Evolutionary conservation across 2,113 vertebrate species (phyloP), one percentile per base, ranked within the genome.

Genomic region (Psephotus haematonotus): DNA sequence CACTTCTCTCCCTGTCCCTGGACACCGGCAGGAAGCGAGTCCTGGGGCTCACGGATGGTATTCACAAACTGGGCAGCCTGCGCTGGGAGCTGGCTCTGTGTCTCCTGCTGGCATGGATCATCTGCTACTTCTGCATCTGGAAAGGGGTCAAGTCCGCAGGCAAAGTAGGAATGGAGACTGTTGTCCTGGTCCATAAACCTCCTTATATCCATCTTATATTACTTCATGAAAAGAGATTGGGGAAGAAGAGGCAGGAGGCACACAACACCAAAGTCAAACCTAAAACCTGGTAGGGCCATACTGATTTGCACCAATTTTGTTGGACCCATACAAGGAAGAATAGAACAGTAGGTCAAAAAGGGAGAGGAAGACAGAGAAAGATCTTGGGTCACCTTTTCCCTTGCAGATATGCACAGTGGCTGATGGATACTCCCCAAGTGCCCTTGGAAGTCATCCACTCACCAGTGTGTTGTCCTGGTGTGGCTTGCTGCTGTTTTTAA

Each of bases 71-170:
- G 81, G 99, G 99, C 11, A 96, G 97, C 10, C 74, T 98, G 83
- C 98, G 94, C 82, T 98, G 98, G 98, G 98, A 98, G 77, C 94
- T 98, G 94, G 98, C 98, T 77, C 94, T 98, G 86, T 98, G 98
- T 97, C 97, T 98, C 35, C 95, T 97, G 31, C 39, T 97, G 37
- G 84, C 98, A 6, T 99, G 98, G 98, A 85, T 98, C 77, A 55
- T 98, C 86, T 99, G 98, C 76, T 99, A 98, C 97, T 98, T 99
- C 97, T 99, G 98, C 53, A 97, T 98, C 59, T 98, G 98, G 98
- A 98, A 98, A 90, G 97, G 98, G 62, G 98, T 99, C 91, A 99
- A 99, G 95, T 98, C 98, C 84, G 98, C 97, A 1, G 98, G 98
- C 63, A 99, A 99, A 97, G 97, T 98, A 96, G 98, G 96, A 86